These are phyloP conservation scores for Cirrhinus mrigala DNA, from an alignment of 2,797 vertebrate species.

Conservation along the genomic window DNA sequence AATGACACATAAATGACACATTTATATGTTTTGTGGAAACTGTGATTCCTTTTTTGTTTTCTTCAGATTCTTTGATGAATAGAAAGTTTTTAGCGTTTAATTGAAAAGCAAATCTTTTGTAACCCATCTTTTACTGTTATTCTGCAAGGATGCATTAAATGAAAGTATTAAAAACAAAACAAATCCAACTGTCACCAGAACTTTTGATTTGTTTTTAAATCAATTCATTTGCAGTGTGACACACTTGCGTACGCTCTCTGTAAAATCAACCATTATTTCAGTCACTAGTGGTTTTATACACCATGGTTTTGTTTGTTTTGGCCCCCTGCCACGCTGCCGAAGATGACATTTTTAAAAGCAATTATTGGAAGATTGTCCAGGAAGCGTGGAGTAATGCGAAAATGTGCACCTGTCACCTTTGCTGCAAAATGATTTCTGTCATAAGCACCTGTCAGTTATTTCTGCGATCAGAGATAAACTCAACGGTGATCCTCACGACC, in stretches of 20 bases:
- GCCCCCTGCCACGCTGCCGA: not conserved
- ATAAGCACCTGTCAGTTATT: not conserved
- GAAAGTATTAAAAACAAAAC: not conserved
- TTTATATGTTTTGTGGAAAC: too few species aligned
- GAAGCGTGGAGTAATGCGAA: constrained; percentile 40
- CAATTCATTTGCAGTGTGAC: not conserved
- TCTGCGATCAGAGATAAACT: not conserved
- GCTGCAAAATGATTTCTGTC: not conserved
- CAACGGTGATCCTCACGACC: not conserved
- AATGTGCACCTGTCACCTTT: constrained; percentile 35
- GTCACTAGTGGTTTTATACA: not conserved
- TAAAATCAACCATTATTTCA: not conserved
- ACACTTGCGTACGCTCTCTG: not conserved
- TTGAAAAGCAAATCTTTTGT: not conserved
- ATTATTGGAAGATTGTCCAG: constrained; percentile 47
- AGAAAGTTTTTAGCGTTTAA: not conserved
- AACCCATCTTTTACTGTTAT: not conserved
- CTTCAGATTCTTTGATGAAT: not conserved
- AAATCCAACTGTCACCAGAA: not conserved
- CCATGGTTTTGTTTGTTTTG: constrained; percentile 31
- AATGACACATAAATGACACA: too few species aligned
- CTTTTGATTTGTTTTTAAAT: not conserved
- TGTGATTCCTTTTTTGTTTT: not conserved
- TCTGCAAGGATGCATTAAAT: too few species aligned
- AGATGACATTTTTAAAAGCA: constrained; percentile 38